Evolutionary conservation across 2,113 vertebrate species (phyloP), one percentile per base, ranked within the genome.

Genomic region (Corvus hawaiiensis): DNA sequence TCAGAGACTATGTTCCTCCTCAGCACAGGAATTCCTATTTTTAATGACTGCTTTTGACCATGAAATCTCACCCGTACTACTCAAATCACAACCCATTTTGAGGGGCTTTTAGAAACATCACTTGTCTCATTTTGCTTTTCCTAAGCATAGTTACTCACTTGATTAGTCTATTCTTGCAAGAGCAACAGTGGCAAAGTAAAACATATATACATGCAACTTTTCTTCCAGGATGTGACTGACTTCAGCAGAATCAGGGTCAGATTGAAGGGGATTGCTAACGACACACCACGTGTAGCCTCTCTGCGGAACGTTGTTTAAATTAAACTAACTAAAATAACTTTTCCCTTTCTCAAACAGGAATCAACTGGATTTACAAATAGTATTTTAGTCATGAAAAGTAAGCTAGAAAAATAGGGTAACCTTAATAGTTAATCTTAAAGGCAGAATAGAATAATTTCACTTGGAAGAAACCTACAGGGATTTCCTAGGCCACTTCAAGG

Each of bases 211-310:
- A 54, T 15, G 39, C 55, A 71, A 41, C 24, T 71, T 90, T 72
- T 82, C 20, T 62, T 37, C n/a, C 59, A 67, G 58, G n/a, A 51
- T 3, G 1, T 68, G 39, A 67, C 15, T 82, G 62, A 26, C 39
- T 83, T 64, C 67, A 86, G 48, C 46, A 39, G 71, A 58, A 13
- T 55, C 44, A 59, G 12, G 43, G 20, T 63, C 6, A 7, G 15
- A 72, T 14, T 85, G 43, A 66, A 61, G n/a, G n/a, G 30, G 24
- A 75, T 32, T 56, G 11, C 17, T 74, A 71, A 41, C 75, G 71
- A 59, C 7, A 32, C 0, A 3, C 7, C 2, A 6, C 9, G 6
- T 41, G 4, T 22, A 75, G 13, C 24, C 30, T 33, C 37, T 30
- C 22, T 51, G 20, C 41, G 44, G 17, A 89, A 79, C 8, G 3